Evolutionary conservation across 1,140 invertebrate genomes (phyloP), one percentile per base, ranked within the genome.

Genomic region (Thaumetopoea pityocampa): DNA sequence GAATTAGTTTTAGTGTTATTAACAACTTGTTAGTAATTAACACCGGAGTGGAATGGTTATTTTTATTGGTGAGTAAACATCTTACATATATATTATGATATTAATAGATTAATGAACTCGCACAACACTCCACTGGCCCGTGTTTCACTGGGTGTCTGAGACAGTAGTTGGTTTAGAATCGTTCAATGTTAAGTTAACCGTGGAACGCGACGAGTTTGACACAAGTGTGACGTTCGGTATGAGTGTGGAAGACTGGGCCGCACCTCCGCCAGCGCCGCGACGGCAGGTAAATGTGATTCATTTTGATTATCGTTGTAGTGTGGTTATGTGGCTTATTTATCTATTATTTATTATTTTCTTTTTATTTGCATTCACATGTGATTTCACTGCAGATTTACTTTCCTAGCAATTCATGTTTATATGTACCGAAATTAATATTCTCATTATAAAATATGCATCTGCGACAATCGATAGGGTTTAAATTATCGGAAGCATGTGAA

Each of bases 301-400:
- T 60, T 59, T 66, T 41, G 30, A 54, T 50, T 64, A 57, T 54
- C 48, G 49, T 65, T 38, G 70, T 80, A 74, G 71, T 73, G 54
- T 74, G 68, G 73, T 80, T 79, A 72, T 83, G 65, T 79, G 67
- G 77, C 77, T 83, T 83, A 79, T 83, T 54, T 62, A 59, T 66
- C 40, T 60, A 54, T 76, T 83, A 79, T 83, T 78, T 77, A 67
- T 71, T 69, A 62, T 76, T 79, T 67, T 58, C 28, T 57, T 48
- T 62, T 33, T 67, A 73, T 77, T 79, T 78, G 72, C 73, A 79
- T 83, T 83, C 79, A 83, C 79, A 83, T 83, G 79, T 83, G 79
- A 83, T 83, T 83, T 83, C 79, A 83, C 79, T 78, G 79, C 79
- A 78, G 61, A 69, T 67, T 53, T 73, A 48, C 68, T 59, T 69